Evolutionary conservation across 2,888 invertebrate genomes (phyloP), one percentile per base, ranked within the genome.

Genomic region (Blera fallax): DNA sequence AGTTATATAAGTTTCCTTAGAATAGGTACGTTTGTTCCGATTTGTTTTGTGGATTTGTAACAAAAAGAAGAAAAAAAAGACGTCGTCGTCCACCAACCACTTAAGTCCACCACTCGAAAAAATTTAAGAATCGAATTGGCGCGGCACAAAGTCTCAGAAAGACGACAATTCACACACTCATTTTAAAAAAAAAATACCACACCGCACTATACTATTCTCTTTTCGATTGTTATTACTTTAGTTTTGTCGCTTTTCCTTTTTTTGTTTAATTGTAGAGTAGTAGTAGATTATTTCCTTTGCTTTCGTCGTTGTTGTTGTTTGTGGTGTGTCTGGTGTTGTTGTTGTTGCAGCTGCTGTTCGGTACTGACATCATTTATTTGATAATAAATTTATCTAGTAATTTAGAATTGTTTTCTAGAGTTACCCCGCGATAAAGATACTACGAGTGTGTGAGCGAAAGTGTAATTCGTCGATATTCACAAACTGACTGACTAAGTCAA

Each of bases 281-380:
- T 29, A 76, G 84, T 72, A 64, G 84, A 80, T 80, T 80, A 60
- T 76, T 80, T 48, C 74, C 80, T 76, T 79, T 74, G 79, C 74
- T 84, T 58, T 80, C 62, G 40, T 64, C 69, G 40, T 62, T 73
- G 32, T 52, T 81, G 37, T 56, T 73, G 43, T 58, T 14, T 32
- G 65, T 48, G 18, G 56, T 74, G 45, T 14, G 50, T 11, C 50
- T 69, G 79, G 11, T 37, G 45, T 29, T 56, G 72, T 62, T 70
- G 56, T 70, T 70, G 56, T 77, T 52, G 45, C 65, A 40, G 62
- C 52, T 56, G 76, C 65, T 67, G 58, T 32, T 85, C 76, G 77
- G 80, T 76, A 85, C 81, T 85, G 81, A 81, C 85, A 85, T 85
- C 67, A 85, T 84, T 84, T 78, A 79, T 64, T 65, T 60, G 80